phyloP scores from a whole-genome alignment of 2,113 vertebrate genomes.

The Dolichotis patagonum region DNA sequence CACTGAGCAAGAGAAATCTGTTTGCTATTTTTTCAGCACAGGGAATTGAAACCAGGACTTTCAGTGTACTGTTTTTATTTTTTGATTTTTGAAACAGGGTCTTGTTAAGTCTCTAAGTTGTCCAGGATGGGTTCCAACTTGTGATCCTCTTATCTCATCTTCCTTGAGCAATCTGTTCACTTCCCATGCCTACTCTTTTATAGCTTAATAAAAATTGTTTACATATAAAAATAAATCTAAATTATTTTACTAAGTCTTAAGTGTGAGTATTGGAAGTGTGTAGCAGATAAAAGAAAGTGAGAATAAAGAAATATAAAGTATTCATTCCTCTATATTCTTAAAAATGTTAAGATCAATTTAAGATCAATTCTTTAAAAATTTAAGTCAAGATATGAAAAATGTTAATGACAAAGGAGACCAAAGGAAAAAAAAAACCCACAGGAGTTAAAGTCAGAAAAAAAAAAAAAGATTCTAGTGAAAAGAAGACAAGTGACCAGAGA shows the following conservation, averaged over 20 bases:
- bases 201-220: background rate
- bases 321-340: background rate
- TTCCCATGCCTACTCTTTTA: background rate
- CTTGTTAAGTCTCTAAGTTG: background rate
- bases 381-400: background rate
- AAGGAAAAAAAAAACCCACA: background rate
- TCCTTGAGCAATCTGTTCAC: background rate
- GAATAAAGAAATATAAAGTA: background rate
- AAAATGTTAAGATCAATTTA: background rate
- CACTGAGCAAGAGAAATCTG: background rate
- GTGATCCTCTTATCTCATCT: background rate
- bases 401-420: background rate
- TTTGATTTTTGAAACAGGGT: background rate
- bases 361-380: background rate
- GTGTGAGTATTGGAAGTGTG: background rate
- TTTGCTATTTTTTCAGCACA: background rate
- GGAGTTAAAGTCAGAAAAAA: background rate
- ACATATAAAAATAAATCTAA: background rate
- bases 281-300: background rate
- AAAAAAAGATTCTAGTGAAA: background rate
- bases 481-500: background rate
- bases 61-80: background rate
- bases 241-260: background rate
- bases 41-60: background rate
- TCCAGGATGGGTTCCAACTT: background rate